phyloP scores from a whole-genome alignment of 2,888 invertebrate species.

The Caenorhabditis sinica region DNA sequence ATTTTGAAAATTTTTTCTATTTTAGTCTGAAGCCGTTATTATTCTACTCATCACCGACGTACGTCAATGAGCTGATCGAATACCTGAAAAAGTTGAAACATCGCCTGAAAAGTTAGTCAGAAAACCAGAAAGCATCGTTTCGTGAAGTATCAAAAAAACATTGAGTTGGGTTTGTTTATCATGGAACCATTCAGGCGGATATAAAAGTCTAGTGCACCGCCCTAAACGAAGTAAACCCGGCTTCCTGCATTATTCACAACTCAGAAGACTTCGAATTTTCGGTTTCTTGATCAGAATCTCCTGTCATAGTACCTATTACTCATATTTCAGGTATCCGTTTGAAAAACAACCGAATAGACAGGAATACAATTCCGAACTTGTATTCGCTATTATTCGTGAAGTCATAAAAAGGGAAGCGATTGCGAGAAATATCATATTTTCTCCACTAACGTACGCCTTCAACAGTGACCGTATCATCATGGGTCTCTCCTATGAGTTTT shows the following conservation, averaged over 20 bases:
- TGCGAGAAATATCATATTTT: neutral
- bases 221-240: neutral
- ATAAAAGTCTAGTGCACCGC: neutral
- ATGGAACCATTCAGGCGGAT: neutral
- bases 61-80: neutral
- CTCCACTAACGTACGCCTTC: neutral
- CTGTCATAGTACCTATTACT: conserved; percentile 9
- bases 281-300: neutral
- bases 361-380: conserved; percentile 23
- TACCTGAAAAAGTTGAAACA: neutral
- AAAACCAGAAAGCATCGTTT: neutral
- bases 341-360: conserved; percentile 16
- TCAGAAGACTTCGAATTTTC: neutral
- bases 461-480: conserved; percentile 9
- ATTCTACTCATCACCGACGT: too few relatives aligned
- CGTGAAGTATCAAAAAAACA: neutral
- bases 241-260: neutral
- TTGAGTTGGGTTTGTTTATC: conserved; percentile 6
- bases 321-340: conserved; percentile 2
- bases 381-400: conserved; percentile 10
- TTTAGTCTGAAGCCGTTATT: too few relatives aligned
- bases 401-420: conserved; percentile 1
- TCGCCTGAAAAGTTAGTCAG: neutral
- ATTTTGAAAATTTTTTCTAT: too few relatives aligned
- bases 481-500: conserved; percentile 25